Evolutionary conservation across 2,113 vertebrate species (phyloP).

Genomic region (Dasyurus viverrinus): DNA sequence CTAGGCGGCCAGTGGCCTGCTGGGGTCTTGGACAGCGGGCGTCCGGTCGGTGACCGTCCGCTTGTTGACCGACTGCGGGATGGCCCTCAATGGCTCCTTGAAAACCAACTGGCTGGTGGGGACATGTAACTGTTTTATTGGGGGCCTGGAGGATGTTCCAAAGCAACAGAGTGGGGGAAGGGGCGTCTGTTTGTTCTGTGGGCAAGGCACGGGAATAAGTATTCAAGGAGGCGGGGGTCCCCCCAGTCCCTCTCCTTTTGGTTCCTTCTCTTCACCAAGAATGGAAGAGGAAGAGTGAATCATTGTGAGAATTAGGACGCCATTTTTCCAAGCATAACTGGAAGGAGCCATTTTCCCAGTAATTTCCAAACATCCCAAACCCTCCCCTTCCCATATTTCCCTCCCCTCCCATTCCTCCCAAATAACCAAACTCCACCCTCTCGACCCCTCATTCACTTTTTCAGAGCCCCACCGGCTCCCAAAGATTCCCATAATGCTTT

Average conservation of each 20-base stretch:
- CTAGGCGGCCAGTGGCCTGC: constrained; percentile 55
- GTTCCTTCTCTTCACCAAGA: constrained; percentile 56
- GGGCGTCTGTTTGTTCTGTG: constrained; percentile 55
- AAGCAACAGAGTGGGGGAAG: not conserved
- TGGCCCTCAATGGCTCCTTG: constrained; percentile 1
- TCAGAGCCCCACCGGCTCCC: not conserved
- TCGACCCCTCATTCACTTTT: not conserved
- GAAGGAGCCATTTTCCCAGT: not conserved
- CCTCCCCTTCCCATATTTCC: not conserved
- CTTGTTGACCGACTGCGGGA: constrained; percentile 49
- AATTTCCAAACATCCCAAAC: not conserved
- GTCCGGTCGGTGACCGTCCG: constrained; percentile 55
- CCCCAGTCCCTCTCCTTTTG: not conserved
- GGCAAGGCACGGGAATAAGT: not conserved
- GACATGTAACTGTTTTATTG: constrained; percentile 17
- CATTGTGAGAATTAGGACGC: not conserved
- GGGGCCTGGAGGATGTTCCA: constrained; percentile 13
- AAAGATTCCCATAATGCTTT: not conserved
- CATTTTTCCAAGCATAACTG: not conserved
- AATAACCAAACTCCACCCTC: not conserved
- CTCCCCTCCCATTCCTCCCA: not conserved
- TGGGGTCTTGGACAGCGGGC: constrained; percentile 39
- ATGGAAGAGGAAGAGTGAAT: constrained; percentile 29
- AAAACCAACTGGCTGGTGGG: constrained; percentile 36
- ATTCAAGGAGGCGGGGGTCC: not conserved